Percentiles rank a stretch among this genome's conserved stretches.
phyloP scores from a whole-genome alignment of 2,113 vertebrate species.

The Labeo rohita region DNA sequence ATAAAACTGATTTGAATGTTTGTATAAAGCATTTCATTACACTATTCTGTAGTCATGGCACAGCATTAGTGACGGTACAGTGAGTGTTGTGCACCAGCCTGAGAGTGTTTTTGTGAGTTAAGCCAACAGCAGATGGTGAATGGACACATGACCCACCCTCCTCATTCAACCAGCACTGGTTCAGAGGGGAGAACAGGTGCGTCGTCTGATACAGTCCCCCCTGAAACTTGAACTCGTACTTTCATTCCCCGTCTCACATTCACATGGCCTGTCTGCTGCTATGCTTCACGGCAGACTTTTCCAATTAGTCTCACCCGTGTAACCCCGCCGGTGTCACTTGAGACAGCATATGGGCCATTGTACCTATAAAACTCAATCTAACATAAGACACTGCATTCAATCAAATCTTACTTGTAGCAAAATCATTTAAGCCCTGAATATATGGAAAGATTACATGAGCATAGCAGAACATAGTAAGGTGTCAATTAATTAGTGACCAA shows the following conservation, averaged over 20 bases:
- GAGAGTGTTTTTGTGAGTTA: neutral
- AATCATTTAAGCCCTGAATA: conserved; percentile 34
- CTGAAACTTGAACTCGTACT: conserved; percentile 47
- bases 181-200: conserved; percentile 46
- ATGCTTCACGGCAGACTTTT: conserved; percentile 9
- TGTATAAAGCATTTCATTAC: conserved; percentile 2
- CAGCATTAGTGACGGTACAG: conserved; percentile 23
- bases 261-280: conserved; percentile 10
- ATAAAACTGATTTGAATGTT: conserved; percentile 28
- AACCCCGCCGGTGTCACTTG: conserved; percentile 24
- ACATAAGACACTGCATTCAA: neutral
- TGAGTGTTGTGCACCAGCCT: conserved; percentile 18
- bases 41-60: neutral
- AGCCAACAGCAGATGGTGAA: conserved; percentile 50
- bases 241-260: conserved; percentile 14
- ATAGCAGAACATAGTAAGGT: neutral
- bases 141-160: conserved; percentile 32
- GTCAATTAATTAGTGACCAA: conserved; percentile 16
- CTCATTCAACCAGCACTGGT: conserved; percentile 21
- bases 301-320: conserved; percentile 34
- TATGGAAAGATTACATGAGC: neutral
- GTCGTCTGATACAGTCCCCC: conserved; percentile 11
- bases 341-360: conserved; percentile 15
- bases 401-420: conserved; percentile 6
- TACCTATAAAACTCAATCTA: conserved; percentile 33